Base-by-base conservation (phyloP, 1,140 invertebrate genomes). In the Ceratina calcarata region DNA sequence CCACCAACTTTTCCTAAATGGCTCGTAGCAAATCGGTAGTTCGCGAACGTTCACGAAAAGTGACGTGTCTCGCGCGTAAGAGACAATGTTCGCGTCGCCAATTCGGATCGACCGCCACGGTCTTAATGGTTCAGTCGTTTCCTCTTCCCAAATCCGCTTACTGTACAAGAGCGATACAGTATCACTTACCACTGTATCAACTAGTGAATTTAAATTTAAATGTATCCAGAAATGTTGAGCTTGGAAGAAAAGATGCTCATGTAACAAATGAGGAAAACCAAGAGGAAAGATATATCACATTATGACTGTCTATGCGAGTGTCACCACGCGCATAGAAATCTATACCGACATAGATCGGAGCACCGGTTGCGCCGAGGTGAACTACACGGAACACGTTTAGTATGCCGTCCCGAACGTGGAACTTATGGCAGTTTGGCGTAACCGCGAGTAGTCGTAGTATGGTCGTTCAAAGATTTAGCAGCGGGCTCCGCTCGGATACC, bases 381-480 rank as follows among this genome's bases (percentile, higher is more conserved):
- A 82, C 62, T 85, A 53, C 27, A 76, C 74, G 80, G 45, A 75
- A 79, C 53, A 32, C 76, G 73, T 76, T 82, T 75, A 64, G 71
- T 74, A 69, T 86, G 75, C 69, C 49, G 55, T 37, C 16, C 37
- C 62, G 62, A 78, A 61, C 57, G 62, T 64, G 16, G 58, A 83
- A 86, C 73, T 86, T 86, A 80, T 78, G 76, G 73, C 85, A 86
- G 80, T 86, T 86, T 64, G 53, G 22, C 55, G 62, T 69, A 67
- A 62, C 51, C 51, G 51, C 49, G 68, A 62, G 15, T 32, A 8
- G 16, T 18, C 68, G 69, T 45, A 68, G 73, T 53, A 74, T 20
- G 64, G 57, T 86, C 85, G 71, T 86, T 86, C 61, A 67, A 83
- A 80, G 84, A 81, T 84, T 78, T 80, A 78, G 60, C 81, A 61